Base-by-base conservation (phyloP, 2,113 vertebrate species). In the Caranx melampygus region DNA sequence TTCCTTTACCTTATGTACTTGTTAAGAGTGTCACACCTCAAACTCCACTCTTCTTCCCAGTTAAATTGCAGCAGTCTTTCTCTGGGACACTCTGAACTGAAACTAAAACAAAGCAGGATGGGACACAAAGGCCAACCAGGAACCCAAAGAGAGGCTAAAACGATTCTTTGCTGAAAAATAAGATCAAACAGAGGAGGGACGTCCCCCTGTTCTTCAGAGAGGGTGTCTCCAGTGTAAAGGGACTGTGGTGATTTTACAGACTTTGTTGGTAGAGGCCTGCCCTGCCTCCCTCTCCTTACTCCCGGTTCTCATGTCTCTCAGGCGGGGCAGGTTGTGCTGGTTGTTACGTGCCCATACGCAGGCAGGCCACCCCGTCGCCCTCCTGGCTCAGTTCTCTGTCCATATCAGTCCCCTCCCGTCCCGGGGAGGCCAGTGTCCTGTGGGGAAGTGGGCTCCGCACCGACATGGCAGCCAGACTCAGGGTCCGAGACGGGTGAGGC, bases 181-280 rank as follows among this genome's bases (percentile, higher is more conserved):
- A 89, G 72, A 88, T 64, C 33, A 77, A 63, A 51, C 66, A 85
- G 78, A 78, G 78, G 77, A 75, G 45, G 72, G 14, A 59, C 20
- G n/a, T 72, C 81, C 83, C 88, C 85, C 86, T 77, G 87, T 75
- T 87, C 66, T 89, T 72, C 65, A 89, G 82, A 85, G 82, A 71
- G 78, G 74, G 76, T 76, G 88, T 90, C 92, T 94, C 92, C 92
- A 92, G 93, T 92, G 92, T 93, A 94, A 93, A 93, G 91, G 92
- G 90, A 92, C 91, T 82, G 85, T 91, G 87, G 91, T 92, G 87
- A 88, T 85, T 85, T 88, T 90, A 92, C 88, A 94, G 92, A 91
- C 88, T 72, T 91, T 67, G 71, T 81, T 80, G 57, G 67, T 72
- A 26, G 84, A 80, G 75, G 84, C 89, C 86, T 79, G 81, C 79